Evolutionary conservation across 2,797 vertebrate genomes (phyloP).

Genomic region (Tarsius wallacei): DNA sequence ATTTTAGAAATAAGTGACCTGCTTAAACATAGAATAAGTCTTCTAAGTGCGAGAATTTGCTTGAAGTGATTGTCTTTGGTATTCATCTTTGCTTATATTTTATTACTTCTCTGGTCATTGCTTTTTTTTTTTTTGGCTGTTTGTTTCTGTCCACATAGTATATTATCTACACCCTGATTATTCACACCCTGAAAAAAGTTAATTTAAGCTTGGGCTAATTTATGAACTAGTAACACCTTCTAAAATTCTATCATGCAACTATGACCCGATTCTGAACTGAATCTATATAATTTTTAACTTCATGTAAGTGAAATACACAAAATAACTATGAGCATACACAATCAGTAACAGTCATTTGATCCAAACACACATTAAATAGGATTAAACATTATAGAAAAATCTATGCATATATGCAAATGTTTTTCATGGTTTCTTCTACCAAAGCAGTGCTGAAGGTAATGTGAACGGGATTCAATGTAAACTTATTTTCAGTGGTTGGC

Average conservation of each 20-base stretch:
- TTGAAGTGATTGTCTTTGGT: neutral
- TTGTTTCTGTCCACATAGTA: neutral
- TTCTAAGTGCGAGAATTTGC: conserved; percentile 14
- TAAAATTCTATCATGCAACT: conserved; percentile 31
- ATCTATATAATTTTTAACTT: conserved; percentile 39
- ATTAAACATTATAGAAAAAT: neutral
- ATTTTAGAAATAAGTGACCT: neutral
- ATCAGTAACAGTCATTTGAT: neutral
- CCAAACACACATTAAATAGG: neutral
- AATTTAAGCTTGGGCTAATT: neutral
- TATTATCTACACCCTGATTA: neutral
- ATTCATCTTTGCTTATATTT: neutral
- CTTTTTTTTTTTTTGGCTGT: neutral
- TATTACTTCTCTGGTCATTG: neutral
- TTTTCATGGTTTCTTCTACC: neutral
- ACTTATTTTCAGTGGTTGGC: neutral
- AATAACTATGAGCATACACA: neutral
- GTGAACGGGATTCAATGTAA: neutral
- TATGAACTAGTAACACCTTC: conserved; percentile 18
- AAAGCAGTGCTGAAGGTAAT: neutral
- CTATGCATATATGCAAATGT: neutral
- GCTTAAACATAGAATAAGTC: neutral
- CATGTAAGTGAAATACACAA: conserved; percentile 30
- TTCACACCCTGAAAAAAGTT: neutral
- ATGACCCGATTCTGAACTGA: neutral